A percentile compares a stretch with the other conserved stretches of the same genome.
These are phyloP conservation scores for Fabriciana adippe DNA, from an alignment of 2,888 invertebrate genomes.

Conservation along the genomic window DNA sequence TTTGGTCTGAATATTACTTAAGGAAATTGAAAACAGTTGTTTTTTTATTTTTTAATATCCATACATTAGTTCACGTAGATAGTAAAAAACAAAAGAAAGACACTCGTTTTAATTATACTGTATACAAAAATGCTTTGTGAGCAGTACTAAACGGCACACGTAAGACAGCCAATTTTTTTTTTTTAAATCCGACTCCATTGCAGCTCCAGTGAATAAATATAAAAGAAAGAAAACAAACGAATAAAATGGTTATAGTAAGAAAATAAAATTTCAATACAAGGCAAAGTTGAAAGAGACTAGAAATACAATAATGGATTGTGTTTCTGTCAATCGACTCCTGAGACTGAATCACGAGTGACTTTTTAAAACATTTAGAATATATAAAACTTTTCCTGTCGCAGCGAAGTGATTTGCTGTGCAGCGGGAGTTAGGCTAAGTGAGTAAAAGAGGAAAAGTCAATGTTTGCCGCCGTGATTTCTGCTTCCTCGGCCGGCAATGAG, in stretches of 20 bases:
- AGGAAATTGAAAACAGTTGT: not conserved
- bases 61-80: no score
- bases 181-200: no score
- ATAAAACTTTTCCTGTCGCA: slow-evolving; percentile 63
- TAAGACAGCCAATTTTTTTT: no score
- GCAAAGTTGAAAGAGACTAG: slow-evolving; percentile 46
- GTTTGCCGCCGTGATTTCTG: slow-evolving; percentile 79
- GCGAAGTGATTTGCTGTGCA: slow-evolving; percentile 74
- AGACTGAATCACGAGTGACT: slow-evolving; percentile 55
- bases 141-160: no score
- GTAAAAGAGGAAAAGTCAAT: slow-evolving; percentile 80
- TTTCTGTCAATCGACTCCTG: slow-evolving; percentile 54
- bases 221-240: not conserved
- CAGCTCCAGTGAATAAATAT: no score
- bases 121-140: no score
- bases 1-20: slow-evolving; percentile 25
- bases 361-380: slow-evolving; percentile 67
- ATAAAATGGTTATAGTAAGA: slow-evolving; percentile 14
- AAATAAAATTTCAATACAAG: slow-evolving; percentile 34
- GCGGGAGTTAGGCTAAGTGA: slow-evolving; percentile 74
- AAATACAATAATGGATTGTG: slow-evolving; percentile 52
- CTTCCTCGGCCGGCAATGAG: slow-evolving; percentile 63
- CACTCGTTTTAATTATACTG: no score
- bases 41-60: not conserved
- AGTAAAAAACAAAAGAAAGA: no score